Percentiles rank a stretch among this genome's conserved stretches.
phyloP scores from a whole-genome alignment of 2,888 invertebrate species.

The Arctia plantaginis region DNA sequence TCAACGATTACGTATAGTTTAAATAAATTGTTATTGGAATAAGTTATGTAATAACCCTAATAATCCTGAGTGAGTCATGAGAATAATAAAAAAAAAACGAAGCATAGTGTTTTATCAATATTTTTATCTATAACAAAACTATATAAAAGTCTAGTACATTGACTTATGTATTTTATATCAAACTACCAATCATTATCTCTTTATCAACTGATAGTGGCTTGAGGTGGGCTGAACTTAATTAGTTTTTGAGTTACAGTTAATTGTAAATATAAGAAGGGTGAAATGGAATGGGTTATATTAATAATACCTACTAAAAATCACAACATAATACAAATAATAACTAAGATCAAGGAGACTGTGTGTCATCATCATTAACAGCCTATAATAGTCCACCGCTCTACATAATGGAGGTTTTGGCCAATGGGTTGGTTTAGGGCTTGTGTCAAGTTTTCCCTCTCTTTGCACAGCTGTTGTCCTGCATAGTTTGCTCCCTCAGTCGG shows the following conservation, averaged over 20 bases:
- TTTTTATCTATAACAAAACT: slow-evolving; percentile 45
- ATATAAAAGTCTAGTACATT: slow-evolving; percentile 32
- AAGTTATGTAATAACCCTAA: background rate
- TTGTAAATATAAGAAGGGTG: background rate
- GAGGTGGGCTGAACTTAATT: background rate
- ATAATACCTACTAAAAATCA: no score
- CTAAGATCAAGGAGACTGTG: no score
- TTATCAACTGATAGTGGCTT: slow-evolving; percentile 35
- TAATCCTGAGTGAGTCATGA: slow-evolving; percentile 7
- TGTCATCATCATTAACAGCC: no score
- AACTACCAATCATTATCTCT: slow-evolving; percentile 20
- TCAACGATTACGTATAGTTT: no score
- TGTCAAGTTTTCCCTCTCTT: no score
- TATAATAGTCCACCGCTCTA: no score
- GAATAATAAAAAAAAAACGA: background rate
- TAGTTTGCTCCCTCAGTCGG: no score
- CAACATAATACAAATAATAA: no score
- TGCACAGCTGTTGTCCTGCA: no score
- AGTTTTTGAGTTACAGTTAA: background rate
- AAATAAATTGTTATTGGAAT: background rate
- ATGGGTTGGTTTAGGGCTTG: no score
- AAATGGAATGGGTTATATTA: no score
- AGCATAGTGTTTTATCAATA: slow-evolving; percentile 1
- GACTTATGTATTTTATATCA: slow-evolving; percentile 42
- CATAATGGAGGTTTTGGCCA: no score